Base-by-base conservation (phyloP, 2,797 vertebrate species). In the Periparus ater region DNA sequence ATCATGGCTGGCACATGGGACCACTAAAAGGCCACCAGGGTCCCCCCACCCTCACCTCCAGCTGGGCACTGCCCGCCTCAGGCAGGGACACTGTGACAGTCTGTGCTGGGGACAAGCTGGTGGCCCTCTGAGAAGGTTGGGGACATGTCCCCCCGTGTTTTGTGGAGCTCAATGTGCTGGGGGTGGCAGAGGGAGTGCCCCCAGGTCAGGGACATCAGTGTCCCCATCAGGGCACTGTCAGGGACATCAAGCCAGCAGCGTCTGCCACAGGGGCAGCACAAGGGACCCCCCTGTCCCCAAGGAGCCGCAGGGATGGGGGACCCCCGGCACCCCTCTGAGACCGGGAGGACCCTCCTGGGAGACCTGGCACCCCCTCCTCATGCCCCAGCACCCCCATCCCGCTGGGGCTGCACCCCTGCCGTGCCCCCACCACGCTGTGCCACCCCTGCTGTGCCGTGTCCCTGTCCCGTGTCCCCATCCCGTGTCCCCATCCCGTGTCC, bases 361-460 rank as follows among this genome's bases (percentile, higher is more conserved):
- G 66, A 89, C 45, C 88, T 93, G 94, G 95, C 95, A 91, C 90
- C 92, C 93, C 83, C 58, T 42, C 16, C 30, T 38, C 7, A 0
- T 8, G 65, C 60, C 25, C 48, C 3, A 1, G 72, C 82, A 72
- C 76, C 76, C 54, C 73, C 5, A 0, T 2, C 47, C 65, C 0
- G 8, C 73, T 8, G 30, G 77, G 80, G 72, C 81, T 50, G 85
- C 50, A 25, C 58, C 77, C 61, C 20, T 3, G 70, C 80, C 16
- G 0, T 6, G 55, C 51, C 20, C 61, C 9, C 0, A 63, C 74
- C 68, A 2, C 7, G 36, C 65, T 63, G 9, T 48, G 84, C 92
- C 76, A 30, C 38, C 57, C 47, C 5, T 32, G 63, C 71, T 2
- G 0, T 30, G 57, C 79, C 2, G 0, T 18, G 38, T 75, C 44